These are phyloP conservation scores for Monomorium pharaonis DNA, from an alignment of 1,140 invertebrate genomes.

Conservation along the genomic window DNA sequence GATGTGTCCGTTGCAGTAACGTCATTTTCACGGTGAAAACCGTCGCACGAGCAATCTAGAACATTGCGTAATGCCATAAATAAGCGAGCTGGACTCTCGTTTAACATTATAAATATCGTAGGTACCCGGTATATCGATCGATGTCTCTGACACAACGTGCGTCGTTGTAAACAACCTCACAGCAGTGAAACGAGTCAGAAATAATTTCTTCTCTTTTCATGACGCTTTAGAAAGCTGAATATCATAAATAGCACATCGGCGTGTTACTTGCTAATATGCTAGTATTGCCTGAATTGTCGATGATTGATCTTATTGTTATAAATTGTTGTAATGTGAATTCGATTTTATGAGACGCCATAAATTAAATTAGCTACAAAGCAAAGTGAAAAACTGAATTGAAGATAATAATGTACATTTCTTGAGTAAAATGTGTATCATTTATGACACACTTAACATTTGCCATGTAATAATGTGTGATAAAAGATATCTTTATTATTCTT, in stretches of 20 bases:
- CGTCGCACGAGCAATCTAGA: constrained; percentile 28
- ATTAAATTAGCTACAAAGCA: not conserved
- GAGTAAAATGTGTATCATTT: not conserved
- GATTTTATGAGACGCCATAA: not conserved
- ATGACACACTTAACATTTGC: not conserved
- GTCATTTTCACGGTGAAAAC: constrained; percentile 29
- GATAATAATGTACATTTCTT: not conserved
- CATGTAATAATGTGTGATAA: not conserved
- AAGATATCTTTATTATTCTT: not conserved
- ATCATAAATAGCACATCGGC: constrained; percentile 40
- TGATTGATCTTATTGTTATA: constrained; percentile 1
- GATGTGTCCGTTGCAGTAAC: constrained; percentile 1
- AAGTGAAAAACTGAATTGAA: not conserved
- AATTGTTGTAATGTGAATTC: not conserved
- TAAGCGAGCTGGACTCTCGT: constrained; percentile 29
- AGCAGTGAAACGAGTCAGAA: constrained; percentile 49
- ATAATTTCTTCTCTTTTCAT: constrained; percentile 57
- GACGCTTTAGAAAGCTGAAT: constrained; percentile 46
- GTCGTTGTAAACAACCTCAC: constrained; percentile 54
- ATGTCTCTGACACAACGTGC: constrained; percentile 55
- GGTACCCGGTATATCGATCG: constrained; percentile 38
- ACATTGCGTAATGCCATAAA: constrained; percentile 41
- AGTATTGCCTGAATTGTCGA: constrained; percentile 6
- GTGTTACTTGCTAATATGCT: constrained; percentile 9
- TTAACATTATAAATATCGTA: constrained; percentile 55